A percentile compares a stretch with the other conserved stretches of the same genome.
Conservation (phyloP, 2,797 vertebrate genomes). For the Pelobates cultripes region DNA sequence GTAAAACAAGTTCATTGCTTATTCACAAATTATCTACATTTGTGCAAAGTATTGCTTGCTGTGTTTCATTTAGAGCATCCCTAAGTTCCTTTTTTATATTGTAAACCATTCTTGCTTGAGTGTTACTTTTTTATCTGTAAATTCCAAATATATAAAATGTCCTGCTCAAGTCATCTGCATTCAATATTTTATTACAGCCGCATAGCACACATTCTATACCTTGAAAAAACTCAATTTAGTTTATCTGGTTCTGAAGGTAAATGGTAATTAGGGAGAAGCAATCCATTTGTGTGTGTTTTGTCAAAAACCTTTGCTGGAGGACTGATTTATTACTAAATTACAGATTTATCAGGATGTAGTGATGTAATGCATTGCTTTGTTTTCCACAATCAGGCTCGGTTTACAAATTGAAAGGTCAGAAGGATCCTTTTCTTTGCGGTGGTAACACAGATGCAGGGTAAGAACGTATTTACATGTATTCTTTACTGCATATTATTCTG, state of each 20-base stretch:
- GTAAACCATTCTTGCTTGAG: too few relatives aligned
- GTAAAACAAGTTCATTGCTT: too few relatives aligned
- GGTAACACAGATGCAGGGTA: constrained; percentile 86
- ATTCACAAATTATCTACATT: too few relatives aligned
- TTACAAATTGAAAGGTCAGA: constrained; percentile 78
- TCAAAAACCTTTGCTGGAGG: background rate
- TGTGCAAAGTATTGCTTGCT: too few relatives aligned
- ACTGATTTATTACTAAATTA: constrained; percentile 3
- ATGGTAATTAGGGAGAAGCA: constrained; percentile 1
- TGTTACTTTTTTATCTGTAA: too few relatives aligned
- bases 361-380: constrained; percentile 24
- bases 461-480: constrained; percentile 59
- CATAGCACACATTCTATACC: background rate
- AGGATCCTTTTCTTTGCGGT: constrained; percentile 90
- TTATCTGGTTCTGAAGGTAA: background rate
- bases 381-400: constrained; percentile 73
- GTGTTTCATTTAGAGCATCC: too few relatives aligned
- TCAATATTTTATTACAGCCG: too few relatives aligned
- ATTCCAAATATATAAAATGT: too few relatives aligned
- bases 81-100: too few relatives aligned
- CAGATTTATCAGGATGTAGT: background rate
- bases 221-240: background rate
- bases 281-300: background rate
- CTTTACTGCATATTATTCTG: too few relatives aligned
- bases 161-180: too few relatives aligned